Base-by-base conservation (phyloP, 2,888 invertebrate species). In the Dicycla oo region DNA sequence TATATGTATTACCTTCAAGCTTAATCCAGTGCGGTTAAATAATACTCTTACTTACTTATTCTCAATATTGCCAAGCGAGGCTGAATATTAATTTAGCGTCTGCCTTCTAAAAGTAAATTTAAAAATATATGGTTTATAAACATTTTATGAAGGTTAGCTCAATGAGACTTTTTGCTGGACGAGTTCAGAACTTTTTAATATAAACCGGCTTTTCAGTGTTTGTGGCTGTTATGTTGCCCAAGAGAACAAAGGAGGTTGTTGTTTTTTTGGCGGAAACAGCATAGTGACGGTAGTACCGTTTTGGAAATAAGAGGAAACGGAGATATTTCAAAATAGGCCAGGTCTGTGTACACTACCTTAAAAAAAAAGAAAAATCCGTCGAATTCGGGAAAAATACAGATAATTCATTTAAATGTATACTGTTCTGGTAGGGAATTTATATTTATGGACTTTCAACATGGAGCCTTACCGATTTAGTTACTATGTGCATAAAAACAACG, bases 141-240 rank as follows among this genome's bases (percentile, higher is more conserved):
- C 43, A 75, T 77, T 74, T 80, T 38, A 80, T 63, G 47, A 60
- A 63, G 26, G 53, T 73, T 43, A 23, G 34, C 15, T 60, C 43
- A 30, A 38, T 18, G 73, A 73, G 58, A 58, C 10, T 64, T 72
- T 78, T 26, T 34, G 45, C 62, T 26, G 38, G 30, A 20, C 5
- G 49, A 60, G 47, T 60, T 75, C 60, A 79, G 54, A 75, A 75
- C 47, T 64, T 75, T 75, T 75, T 79, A 75, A 79, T 79, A 79
- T 72, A 73, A 64, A 60, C 43, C 15, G 34, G 63, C 26, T 79
- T 72, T 45, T 38, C 58, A 54, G 34, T 40, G 63, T 58, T 71
- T 63, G 11, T 26, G 30, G 30, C 43, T 56, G 80, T 43, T 73
- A 79, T 38, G 58, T 38, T 51, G 47, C 45, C n/a, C 65, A 34